Conservation (phyloP, 2,888 invertebrate species). For the Ochropleura leucogaster region DNA sequence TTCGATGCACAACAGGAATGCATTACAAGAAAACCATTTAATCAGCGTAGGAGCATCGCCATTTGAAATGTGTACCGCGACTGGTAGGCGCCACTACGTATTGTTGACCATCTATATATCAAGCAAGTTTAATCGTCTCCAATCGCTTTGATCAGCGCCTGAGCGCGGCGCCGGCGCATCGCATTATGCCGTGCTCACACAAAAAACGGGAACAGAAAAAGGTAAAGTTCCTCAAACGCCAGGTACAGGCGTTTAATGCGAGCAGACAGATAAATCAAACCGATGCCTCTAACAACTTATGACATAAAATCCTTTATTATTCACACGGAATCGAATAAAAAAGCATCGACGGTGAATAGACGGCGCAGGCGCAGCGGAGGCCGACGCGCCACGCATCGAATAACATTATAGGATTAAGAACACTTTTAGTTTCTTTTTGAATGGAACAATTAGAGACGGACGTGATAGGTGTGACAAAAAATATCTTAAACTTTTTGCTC, state of each 20-base stretch:
- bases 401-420: constrained; percentile 85
- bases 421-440: constrained; percentile 82
- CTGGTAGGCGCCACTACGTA: constrained; percentile 72
- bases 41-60: constrained; percentile 62
- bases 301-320: constrained; percentile 88
- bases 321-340: constrained; percentile 80
- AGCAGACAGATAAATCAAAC: constrained; percentile 85
- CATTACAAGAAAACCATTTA: constrained; percentile 67
- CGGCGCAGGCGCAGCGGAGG: constrained; percentile 61
- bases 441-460: constrained; percentile 84
- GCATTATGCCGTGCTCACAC: constrained; percentile 65
- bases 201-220: constrained; percentile 78
- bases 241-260: constrained; percentile 74
- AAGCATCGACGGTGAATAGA: constrained; percentile 69
- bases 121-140: constrained; percentile 79
- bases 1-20: constrained; percentile 61
- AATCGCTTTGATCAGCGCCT: constrained; percentile 82
- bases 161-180: constrained; percentile 80
- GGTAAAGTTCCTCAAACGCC: constrained; percentile 76
- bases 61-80: constrained; percentile 72
- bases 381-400: constrained; percentile 78
- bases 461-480: constrained; percentile 84
- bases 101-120: constrained; percentile 74
- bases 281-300: constrained; percentile 83
- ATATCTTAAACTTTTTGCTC: constrained; percentile 74